These are phyloP conservation scores for Orthosia gracilis DNA, from an alignment of 2,888 invertebrate species.

Conservation along the genomic window DNA sequence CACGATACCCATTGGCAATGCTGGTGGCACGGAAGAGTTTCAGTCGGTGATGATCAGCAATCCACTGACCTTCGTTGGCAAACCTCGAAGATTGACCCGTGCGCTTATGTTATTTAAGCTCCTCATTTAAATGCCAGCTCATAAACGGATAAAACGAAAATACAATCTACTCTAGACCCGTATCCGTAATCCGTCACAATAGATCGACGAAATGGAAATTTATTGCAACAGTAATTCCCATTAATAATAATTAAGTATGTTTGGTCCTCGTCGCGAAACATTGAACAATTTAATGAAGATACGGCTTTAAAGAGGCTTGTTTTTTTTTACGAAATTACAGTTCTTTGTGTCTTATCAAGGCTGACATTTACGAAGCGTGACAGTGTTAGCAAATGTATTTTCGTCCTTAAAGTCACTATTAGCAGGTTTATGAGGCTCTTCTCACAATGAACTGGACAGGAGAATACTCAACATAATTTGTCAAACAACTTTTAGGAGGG, in stretches of 20 bases:
- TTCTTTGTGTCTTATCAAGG: conserved; percentile 29
- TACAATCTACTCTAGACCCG: neutral
- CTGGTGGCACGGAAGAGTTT: too few species aligned
- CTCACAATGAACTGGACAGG: conserved; percentile 20
- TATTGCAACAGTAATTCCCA: conserved; percentile 32
- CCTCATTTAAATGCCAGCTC: conserved; percentile 1
- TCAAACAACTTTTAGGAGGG: conserved; percentile 5
- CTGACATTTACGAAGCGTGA: conserved; percentile 28
- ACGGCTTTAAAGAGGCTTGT: neutral
- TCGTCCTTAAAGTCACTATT: conserved; percentile 21
- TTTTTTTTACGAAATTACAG: conserved; percentile 17
- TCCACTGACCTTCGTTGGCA: too few species aligned
- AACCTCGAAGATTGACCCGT: too few species aligned
- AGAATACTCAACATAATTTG: conserved; percentile 41
- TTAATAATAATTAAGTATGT: conserved; percentile 36
- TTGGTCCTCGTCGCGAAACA: conserved; percentile 16
- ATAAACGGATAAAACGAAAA: conserved; percentile 15
- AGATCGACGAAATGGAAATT: conserved; percentile 39
- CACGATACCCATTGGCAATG: too few species aligned
- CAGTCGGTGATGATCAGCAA: too few species aligned
- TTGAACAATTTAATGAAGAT: conserved; percentile 25
- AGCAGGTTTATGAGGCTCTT: conserved; percentile 26
- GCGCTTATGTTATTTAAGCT: too few species aligned
- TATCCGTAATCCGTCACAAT: conserved; percentile 16
- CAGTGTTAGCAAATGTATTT: conserved; percentile 42